Evolutionary conservation across 2,888 invertebrate species (phyloP).

Genomic region (Epinotia ramella): DNA sequence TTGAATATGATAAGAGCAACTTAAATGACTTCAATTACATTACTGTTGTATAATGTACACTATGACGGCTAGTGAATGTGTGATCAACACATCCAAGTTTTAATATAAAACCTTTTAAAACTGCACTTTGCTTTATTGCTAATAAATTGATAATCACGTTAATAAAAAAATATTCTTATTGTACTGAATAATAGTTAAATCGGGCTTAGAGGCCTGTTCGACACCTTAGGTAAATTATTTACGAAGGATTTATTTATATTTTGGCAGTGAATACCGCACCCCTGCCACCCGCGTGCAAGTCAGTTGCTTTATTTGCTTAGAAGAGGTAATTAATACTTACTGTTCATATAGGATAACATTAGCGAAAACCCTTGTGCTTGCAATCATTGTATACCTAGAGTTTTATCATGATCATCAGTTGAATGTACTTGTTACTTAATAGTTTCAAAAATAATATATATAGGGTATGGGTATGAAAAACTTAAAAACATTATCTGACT

Average conservation of each 20-base stretch:
- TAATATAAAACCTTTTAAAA: slow-evolving; percentile 9
- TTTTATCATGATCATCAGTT: slow-evolving; percentile 1
- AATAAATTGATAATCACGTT: slow-evolving; percentile 25
- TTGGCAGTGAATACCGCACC: slow-evolving; percentile 31
- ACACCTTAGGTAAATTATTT: not conserved
- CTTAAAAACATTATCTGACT: slow-evolving; percentile 51
- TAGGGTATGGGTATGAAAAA: slow-evolving; percentile 39
- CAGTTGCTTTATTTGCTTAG: slow-evolving; percentile 35
- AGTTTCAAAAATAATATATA: slow-evolving; percentile 37
- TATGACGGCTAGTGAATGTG: slow-evolving; percentile 31
- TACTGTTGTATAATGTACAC: slow-evolving; percentile 35
- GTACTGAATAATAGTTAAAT: slow-evolving; percentile 30
- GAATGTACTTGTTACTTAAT: slow-evolving; percentile 30
- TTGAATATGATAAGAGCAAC: slow-evolving; percentile 1
- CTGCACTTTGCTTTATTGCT: slow-evolving; percentile 30
- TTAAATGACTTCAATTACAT: slow-evolving; percentile 18
- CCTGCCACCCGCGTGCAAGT: slow-evolving; percentile 24
- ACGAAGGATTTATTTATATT: slow-evolving; percentile 7
- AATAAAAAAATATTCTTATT: slow-evolving; percentile 34
- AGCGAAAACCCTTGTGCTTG: slow-evolving; percentile 32
- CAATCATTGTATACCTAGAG: slow-evolving; percentile 14
- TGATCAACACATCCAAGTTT: slow-evolving; percentile 16
- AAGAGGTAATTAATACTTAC: slow-evolving; percentile 42
- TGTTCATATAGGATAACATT: slow-evolving; percentile 20
- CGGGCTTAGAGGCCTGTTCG: slow-evolving; percentile 5